A percentile compares a stretch with the other conserved stretches of the same genome.
Evolutionary conservation across 2,113 vertebrate genomes (phyloP).

Genomic region (Lophochroa leadbeateri): DNA sequence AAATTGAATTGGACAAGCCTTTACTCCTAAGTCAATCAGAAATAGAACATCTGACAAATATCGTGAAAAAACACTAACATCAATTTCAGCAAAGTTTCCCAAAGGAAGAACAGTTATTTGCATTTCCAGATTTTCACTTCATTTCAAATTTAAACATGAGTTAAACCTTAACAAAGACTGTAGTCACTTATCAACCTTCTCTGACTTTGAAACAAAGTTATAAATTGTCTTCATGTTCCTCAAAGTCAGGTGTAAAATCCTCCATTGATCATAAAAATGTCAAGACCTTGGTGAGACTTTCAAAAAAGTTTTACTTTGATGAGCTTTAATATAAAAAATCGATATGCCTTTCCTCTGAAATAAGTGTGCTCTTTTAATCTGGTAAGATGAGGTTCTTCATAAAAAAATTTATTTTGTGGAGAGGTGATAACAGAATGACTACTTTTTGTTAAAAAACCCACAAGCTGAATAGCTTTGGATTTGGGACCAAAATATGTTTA

Average conservation of each 20-base stretch:
- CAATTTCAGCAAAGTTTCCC: neutral
- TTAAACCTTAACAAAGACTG: neutral
- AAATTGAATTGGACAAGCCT: neutral
- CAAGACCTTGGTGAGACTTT: neutral
- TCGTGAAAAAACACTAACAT: neutral
- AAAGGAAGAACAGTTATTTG: neutral
- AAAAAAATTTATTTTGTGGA: neutral
- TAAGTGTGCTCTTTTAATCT: neutral
- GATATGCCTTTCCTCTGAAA: neutral
- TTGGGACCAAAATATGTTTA: neutral
- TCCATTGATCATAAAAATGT: neutral
- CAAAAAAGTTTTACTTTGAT: neutral
- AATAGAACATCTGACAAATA: neutral
- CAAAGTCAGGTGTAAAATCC: fast-evolving
- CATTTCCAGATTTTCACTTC: neutral
- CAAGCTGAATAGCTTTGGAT: neutral
- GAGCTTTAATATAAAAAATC: neutral
- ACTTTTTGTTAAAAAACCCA: neutral
- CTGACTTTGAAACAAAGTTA: neutral
- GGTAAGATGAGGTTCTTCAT: neutral
- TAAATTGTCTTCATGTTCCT: neutral
- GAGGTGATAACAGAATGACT: neutral
- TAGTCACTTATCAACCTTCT: neutral
- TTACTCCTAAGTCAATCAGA: neutral
- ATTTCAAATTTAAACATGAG: neutral